Percentiles rank a stretch among this genome's conserved stretches.
These are phyloP conservation scores for Phortica magna DNA, from an alignment of 2,888 invertebrate genomes.

Conservation along the genomic window DNA sequence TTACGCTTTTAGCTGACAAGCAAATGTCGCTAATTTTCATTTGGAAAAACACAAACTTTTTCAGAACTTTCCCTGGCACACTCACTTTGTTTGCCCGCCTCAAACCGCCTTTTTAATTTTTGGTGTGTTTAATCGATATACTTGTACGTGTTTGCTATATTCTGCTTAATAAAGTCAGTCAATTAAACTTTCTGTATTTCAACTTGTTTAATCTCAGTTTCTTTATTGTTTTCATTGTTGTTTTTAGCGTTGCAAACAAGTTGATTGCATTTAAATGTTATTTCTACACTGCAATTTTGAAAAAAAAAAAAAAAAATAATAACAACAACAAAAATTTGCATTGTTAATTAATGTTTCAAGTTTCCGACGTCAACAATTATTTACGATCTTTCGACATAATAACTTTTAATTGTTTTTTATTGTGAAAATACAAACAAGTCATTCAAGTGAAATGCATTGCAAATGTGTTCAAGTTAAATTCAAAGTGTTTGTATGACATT, in stretches of 20 bases:
- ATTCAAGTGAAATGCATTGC: no score
- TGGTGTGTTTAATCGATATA: constrained; percentile 63
- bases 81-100: constrained; percentile 38
- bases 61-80: constrained; percentile 47
- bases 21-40: constrained; percentile 31
- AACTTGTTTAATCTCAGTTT: not conserved
- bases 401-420: no score
- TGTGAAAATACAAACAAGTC: no score
- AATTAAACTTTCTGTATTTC: not conserved
- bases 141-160: not conserved
- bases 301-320: not conserved
- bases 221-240: not conserved
- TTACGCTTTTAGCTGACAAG: constrained; percentile 56
- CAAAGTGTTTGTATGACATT: no score
- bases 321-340: not conserved
- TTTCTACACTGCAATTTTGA: not conserved
- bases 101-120: not conserved
- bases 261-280: not conserved
- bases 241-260: not conserved
- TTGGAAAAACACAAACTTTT: constrained; percentile 11
- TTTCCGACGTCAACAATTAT: not conserved
- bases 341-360: not conserved
- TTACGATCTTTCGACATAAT: no score
- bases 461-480: no score
- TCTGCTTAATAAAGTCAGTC: not conserved